Base-by-base conservation (phyloP, 2,888 invertebrate genomes). In the Stenichneumon culpator region DNA sequence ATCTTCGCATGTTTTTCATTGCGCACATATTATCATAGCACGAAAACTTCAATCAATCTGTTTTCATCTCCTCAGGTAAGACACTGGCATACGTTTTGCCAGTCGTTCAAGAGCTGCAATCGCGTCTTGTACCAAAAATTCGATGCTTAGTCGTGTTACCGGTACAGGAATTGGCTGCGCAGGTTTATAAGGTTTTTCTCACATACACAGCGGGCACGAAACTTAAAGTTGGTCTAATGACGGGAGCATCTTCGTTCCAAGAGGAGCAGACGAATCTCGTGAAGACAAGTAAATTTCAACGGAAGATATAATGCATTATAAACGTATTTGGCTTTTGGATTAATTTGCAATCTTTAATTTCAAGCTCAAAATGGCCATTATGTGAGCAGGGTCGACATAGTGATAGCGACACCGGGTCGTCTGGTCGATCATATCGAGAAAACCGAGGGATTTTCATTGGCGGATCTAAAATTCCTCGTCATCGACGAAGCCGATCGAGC, bases 401-500 rank as follows among this genome's bases (percentile, higher is more conserved):
- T 99, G 75, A 96, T 99, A 0, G 97, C 98, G 72, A 99, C 99
- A 19, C 98, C 99, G 39, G 99, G 99, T 16, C 96, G 99, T 81
- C 94, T 99, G 75, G 97, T 99, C 0, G 98, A 99, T 93, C 99
- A 99, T 94, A 95, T 99, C 85, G 97, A 97, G 93, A 96, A 96
- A 87, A 98, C 98, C 0, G 95, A 96, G 92, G 98, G 97, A 22
- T 97, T 98, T 92, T 95, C 96, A 74, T 93, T 98, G 52, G 95
- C 96, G 88, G 93, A 96, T 89, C 94, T 98, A 0, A 95, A 96
- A 91, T 98, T 97, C 94, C 94, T 99, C 63, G 96, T 99, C 0
- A 97, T 99, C 81, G 99, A 99, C 94, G 99, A 99, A 95, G 99
- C 99, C 6, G 99, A 99, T 94, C 96, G 98, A 88, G 97, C 99